Conservation (phyloP, 1,140 invertebrate genomes). For the Apocrypta bakeri region DNA sequence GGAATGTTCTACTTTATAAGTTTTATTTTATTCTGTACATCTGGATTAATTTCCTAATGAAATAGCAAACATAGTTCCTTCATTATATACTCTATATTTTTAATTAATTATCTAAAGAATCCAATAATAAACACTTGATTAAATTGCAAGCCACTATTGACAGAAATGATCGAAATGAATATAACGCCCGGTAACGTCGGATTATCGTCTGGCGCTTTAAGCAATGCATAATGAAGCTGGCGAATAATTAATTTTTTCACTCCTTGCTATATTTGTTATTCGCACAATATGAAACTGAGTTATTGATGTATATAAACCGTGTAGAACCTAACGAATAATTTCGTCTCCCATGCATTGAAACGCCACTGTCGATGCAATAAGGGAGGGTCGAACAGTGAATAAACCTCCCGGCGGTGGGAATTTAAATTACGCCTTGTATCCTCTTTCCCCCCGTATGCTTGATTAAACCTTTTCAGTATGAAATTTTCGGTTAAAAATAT, state of each 20-base stretch:
- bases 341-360: constrained; percentile 42
- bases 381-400: constrained; percentile 32
- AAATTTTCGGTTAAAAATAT: constrained; percentile 33
- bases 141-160: no score
- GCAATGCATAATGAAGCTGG: not conserved
- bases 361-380: constrained; percentile 14
- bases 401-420: constrained; percentile 38
- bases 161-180: not conserved
- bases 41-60: no score
- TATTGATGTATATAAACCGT: constrained; percentile 40
- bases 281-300: constrained; percentile 28
- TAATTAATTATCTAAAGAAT: not conserved
- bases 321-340: constrained; percentile 45
- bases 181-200: not conserved
- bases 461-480: constrained; percentile 49
- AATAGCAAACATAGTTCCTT: no score
- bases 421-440: constrained; percentile 48
- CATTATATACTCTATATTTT: no score
- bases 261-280: constrained; percentile 1
- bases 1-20: no score
- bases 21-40: no score
- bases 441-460: constrained; percentile 35
- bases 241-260: not conserved
- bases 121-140: not conserved
- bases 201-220: no score